Evolutionary conservation across 2,797 vertebrate genomes (phyloP), one percentile per base, ranked within the genome.

Genomic region (Pitangus sulphuratus): DNA sequence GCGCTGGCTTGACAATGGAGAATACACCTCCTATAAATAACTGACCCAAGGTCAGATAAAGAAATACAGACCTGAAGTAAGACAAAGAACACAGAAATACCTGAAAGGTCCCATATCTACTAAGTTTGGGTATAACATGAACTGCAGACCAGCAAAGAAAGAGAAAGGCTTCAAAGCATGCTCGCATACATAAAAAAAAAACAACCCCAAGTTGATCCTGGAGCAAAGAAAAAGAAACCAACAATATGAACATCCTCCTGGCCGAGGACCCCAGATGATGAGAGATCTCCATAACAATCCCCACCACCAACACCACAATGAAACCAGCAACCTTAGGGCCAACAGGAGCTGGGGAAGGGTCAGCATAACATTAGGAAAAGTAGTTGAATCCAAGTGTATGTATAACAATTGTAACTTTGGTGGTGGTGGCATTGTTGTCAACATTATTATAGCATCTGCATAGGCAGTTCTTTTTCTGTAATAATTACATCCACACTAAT

Each of bases 21-120:
- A 51, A 50, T 53, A 37, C 9, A 12, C 4, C 9, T 24, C 31
- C 30, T 42, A 39, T 16, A 40, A 76, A 61, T 37, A 77, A n/a
- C 6, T 42, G 15, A 44, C 15, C 5, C 30, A 18, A 15, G 8
- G 8, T 19, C 42, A 66, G 37, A 58, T 28, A 70, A 70, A 79
- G 22, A 72, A 89, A 66, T 9, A 48, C 14, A 80, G 22, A 76
- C 20, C 30, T 30, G 31, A 15, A 66, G 9, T 44, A 70, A 51
- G 39, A 82, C 87, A 65, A 11, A 62, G 15, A 80, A 90, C 31
- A 56, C 11, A 82, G 8, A 58, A 79, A 37, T 35, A 62, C 6
- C 3, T 39, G 33, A 39, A 78, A 65, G 3, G 4, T 0, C 0
- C 11, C 4, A 20, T 12, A 31, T 37, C 10, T 17, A 39, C 7